A percentile compares a stretch with the other conserved stretches of the same genome.
Conservation (phyloP, 1,140 invertebrate genomes). For the Aphelenchoides fujianensis region DNA sequence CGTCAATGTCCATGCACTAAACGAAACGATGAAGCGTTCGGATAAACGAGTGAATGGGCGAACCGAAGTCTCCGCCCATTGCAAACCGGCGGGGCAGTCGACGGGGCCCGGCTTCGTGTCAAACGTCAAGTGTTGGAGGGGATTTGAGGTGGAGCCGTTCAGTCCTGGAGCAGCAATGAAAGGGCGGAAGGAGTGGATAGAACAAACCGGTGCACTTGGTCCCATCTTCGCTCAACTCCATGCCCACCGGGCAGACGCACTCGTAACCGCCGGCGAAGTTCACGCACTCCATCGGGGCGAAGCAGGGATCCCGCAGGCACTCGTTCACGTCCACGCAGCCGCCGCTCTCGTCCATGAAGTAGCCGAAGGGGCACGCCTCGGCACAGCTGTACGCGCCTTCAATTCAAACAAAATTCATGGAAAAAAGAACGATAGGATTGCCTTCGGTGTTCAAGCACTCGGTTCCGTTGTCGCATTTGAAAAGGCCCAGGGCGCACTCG, state of each 20-base stretch:
- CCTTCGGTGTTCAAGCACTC: conserved; percentile 46
- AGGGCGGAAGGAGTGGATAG: neutral
- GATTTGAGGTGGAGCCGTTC: conserved; percentile 22
- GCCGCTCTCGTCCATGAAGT: conserved; percentile 25
- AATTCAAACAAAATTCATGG: conserved; percentile 2
- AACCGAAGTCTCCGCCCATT: neutral
- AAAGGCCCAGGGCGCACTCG: conserved; percentile 39
- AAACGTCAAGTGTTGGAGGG: conserved; percentile 30
- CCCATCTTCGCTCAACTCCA: conserved; percentile 31
- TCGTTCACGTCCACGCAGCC: conserved; percentile 40
- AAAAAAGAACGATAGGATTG: conserved; percentile 17
- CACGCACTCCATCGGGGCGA: conserved; percentile 38
- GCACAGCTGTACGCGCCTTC: conserved; percentile 33
- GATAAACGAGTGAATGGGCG: neutral
- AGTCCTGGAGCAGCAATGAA: neutral
- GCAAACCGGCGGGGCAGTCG: conserved; percentile 26
- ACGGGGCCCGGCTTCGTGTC: conserved; percentile 25
- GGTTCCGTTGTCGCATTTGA: conserved; percentile 30
- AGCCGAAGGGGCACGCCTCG: conserved; percentile 36
- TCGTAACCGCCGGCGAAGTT: conserved; percentile 38
- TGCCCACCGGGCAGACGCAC: conserved; percentile 41
- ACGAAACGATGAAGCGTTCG: neutral
- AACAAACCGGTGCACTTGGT: conserved; percentile 25
- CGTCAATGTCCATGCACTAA: conserved; percentile 48
- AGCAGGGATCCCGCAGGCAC: conserved; percentile 27